Evolutionary conservation across 2,113 vertebrate species (phyloP).

Genomic region (Isichthys henryi): DNA sequence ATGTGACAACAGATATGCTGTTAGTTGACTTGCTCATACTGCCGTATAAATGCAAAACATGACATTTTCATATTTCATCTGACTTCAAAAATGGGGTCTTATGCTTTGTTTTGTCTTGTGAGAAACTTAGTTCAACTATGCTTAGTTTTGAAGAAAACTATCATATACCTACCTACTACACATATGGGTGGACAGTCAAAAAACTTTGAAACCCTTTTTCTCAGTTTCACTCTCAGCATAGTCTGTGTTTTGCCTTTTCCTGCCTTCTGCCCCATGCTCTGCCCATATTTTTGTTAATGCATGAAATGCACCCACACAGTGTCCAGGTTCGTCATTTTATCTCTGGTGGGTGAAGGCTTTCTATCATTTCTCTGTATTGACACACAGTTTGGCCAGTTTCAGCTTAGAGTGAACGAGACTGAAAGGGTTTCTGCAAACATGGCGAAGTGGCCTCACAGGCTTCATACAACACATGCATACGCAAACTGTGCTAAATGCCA

Average conservation of each 20-base stretch:
- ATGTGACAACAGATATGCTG: too few relatives aligned
- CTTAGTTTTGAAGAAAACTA: background rate
- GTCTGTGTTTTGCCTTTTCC: background rate
- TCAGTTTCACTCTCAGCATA: background rate
- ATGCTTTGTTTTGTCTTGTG: background rate
- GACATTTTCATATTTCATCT: too few relatives aligned
- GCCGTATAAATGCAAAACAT: too few relatives aligned
- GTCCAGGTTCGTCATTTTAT: background rate
- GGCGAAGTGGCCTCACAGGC: background rate
- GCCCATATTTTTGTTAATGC: background rate
- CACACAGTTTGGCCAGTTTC: background rate
- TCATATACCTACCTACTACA: background rate
- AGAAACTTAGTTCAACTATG: background rate
- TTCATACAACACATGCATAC: background rate
- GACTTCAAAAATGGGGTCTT: too few relatives aligned
- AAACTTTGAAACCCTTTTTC: background rate
- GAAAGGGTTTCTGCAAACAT: constrained; percentile 3
- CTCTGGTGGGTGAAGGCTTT: background rate
- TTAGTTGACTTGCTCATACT: too few relatives aligned
- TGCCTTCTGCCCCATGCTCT: background rate
- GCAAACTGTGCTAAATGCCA: constrained; percentile 18
- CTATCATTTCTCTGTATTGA: background rate
- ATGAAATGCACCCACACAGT: background rate
- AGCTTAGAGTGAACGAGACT: background rate
- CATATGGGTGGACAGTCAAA: background rate